Evolutionary conservation across 2,888 invertebrate species (phyloP), one percentile per base, ranked within the genome.

Genomic region (Drosophila kokeensis): DNA sequence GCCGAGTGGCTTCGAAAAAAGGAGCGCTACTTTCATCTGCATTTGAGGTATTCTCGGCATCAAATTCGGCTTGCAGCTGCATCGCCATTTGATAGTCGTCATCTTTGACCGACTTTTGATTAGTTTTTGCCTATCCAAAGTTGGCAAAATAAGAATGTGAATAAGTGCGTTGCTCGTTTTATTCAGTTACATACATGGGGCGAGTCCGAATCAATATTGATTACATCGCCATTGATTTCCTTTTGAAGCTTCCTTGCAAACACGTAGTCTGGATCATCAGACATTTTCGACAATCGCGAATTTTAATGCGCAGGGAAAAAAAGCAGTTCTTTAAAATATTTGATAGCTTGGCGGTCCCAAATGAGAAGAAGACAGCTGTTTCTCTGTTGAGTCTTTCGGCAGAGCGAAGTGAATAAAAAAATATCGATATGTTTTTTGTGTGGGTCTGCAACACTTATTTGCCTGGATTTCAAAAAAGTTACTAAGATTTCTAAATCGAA

Each of bases 241-340:
- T 75, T 61, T 58, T 91, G 92, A 69, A 92, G 70, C 60, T 85
- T 79, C 2, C 90, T 54, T 2, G 92, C 92, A 34, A 79, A 79
- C 36, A 87, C 60, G 62, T 83, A 92, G 55, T 92, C 92, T 2
- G 79, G 66, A 52, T 92, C 83, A 0, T 88, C 69, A 2, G 92
- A 81, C 92, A 92, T 92, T 49, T 36, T 54, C 18, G 24, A 18
- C n/a, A 13, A 27, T 2, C 7, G 34, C 24, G 18, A 42, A 13
- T 29, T 24, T n/a, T 42, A 38, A 15, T 24, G 45, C 54, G 32
- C 11, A 15, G 36, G 27, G 29, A 34, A 48, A 75, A 59, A 27
- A 21, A 29, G 13, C 53, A 59, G 42, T 54, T 69, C 73, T 81
- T 81, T 36, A 71, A 81, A 81, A 72, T 13, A 50, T 34, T 58